Evolutionary conservation across 2,113 vertebrate genomes (phyloP).

Genomic region (Indri indri): DNA sequence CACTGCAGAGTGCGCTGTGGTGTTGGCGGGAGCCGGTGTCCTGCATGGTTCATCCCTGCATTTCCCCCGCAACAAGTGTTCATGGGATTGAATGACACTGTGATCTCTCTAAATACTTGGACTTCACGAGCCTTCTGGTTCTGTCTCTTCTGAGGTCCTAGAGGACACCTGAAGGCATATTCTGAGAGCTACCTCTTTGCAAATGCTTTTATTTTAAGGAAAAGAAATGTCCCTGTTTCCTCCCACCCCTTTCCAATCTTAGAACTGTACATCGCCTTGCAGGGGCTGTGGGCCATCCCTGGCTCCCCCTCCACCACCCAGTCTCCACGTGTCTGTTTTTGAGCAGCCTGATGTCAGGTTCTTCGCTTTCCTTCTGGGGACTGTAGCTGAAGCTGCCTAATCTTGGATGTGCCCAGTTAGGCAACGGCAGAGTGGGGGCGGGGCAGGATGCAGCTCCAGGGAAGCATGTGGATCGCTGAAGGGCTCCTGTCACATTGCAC

Average conservation of each 20-base stretch:
- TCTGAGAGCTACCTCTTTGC: background rate
- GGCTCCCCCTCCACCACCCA: accelerated
- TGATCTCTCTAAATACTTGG: accelerated
- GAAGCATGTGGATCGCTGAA: accelerated
- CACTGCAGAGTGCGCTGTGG: background rate
- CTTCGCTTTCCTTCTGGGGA: background rate
- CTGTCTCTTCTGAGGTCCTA: background rate
- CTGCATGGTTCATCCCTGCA: accelerated
- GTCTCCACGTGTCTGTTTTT: background rate
- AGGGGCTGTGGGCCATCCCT: background rate
- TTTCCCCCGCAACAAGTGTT: too few species aligned
- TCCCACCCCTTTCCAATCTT: background rate
- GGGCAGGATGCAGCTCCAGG: background rate
- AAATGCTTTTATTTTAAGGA: background rate
- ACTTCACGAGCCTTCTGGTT: too few species aligned
- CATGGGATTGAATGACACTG: accelerated
- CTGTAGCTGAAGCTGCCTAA: background rate
- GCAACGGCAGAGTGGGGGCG: background rate
- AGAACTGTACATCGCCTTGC: background rate
- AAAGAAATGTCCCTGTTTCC: background rate
- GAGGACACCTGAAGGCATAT: background rate
- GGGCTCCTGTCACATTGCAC: background rate
- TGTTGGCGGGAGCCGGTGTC: accelerated
- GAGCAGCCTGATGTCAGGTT: background rate
- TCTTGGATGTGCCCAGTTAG: background rate